Percentiles rank a stretch among this genome's conserved stretches.
These are phyloP conservation scores for Oedothorax gibbosus DNA, from an alignment of 1,140 invertebrate species.

Conservation along the genomic window DNA sequence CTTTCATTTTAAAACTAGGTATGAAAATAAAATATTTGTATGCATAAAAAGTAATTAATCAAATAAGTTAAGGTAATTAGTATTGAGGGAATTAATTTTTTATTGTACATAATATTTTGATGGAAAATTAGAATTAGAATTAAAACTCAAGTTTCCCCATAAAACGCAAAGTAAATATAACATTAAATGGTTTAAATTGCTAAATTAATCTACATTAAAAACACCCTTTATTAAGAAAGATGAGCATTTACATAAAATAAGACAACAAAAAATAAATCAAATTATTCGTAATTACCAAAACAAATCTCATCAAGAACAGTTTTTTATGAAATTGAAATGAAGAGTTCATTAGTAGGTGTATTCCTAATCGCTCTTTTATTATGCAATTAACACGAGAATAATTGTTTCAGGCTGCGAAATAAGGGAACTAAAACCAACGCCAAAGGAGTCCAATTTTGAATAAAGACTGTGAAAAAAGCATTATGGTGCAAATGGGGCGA, in stretches of 20 bases:
- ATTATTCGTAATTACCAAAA: neutral
- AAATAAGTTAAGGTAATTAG: no score
- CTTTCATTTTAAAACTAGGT: no score
- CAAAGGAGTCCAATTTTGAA: neutral
- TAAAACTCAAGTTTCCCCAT: neutral
- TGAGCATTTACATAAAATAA: neutral
- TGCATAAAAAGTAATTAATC: no score
- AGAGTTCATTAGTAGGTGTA: conserved; percentile 27
- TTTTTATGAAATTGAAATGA: conserved; percentile 24
- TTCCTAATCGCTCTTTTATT: conserved; percentile 34
- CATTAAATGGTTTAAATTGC: neutral
- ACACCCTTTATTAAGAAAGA: no score
- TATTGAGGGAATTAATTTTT: neutral
- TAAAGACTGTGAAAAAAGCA: neutral
- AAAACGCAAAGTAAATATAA: neutral
- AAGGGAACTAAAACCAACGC: neutral
- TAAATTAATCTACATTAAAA: neutral
- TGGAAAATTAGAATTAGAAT: neutral
- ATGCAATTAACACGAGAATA: conserved; percentile 30
- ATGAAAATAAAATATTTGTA: no score
- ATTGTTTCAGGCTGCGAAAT: neutral
- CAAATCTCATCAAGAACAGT: neutral
- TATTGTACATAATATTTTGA: neutral
- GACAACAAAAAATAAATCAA: neutral
- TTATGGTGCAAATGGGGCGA: conserved; percentile 6